phyloP scores from a whole-genome alignment of 92 coral and sea anemone species.

The Parazoanthus swiftii region DNA sequence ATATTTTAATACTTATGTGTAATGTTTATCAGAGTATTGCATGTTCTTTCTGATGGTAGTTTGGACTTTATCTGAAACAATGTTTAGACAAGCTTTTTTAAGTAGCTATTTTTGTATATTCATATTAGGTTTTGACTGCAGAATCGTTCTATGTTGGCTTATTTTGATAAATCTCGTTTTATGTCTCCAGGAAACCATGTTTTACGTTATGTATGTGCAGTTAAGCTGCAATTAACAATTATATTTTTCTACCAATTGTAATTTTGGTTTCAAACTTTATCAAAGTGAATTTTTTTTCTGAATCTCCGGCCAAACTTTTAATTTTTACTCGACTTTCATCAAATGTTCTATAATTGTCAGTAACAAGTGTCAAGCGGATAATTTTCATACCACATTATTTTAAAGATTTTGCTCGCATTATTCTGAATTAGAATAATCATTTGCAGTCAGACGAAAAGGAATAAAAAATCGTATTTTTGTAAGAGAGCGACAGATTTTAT shows the following conservation, averaged over 20 bases:
- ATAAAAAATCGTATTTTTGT: no score
- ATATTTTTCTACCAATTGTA: background rate
- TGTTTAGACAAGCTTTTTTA: background rate
- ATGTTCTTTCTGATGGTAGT: background rate
- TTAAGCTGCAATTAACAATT: background rate
- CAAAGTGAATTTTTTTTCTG: background rate
- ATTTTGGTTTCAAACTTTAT: background rate
- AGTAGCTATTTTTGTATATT: background rate
- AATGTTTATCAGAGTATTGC: background rate
- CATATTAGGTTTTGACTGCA: background rate
- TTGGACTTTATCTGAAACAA: no score
- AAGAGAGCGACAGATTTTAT: no score
- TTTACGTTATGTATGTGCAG: background rate
- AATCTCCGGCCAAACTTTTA: no score
- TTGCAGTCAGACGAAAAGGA: no score
- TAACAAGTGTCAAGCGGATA: no score
- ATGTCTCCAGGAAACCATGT: slow-evolving; percentile 3
- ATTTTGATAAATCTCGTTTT: background rate
- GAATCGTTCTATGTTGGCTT: no score
- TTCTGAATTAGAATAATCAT: no score
- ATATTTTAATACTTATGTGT: background rate
- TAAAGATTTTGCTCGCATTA: no score
- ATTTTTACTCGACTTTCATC: no score
- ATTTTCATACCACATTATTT: no score
- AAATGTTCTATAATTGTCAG: no score